phyloP scores from a whole-genome alignment of 2,888 invertebrate genomes.

The Apomyelois bistriatella region DNA sequence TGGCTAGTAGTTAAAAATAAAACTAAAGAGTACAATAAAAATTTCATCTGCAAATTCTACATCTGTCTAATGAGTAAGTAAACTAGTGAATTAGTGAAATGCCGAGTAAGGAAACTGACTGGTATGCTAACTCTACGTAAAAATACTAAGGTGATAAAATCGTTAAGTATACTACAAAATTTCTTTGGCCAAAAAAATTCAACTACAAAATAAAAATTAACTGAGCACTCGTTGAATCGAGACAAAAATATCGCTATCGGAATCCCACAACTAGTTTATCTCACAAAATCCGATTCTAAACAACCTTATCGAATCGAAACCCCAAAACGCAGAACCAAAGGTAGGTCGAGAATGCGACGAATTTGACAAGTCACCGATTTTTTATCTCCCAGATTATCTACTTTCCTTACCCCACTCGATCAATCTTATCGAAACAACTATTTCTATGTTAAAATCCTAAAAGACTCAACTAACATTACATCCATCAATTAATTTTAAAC shows the following conservation, averaged over 20 bases:
- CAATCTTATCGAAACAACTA: slow-evolving; percentile 75
- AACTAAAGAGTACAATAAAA: too few species aligned
- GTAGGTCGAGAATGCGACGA: slow-evolving; percentile 67
- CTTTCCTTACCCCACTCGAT: slow-evolving; percentile 76
- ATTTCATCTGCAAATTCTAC: too few species aligned
- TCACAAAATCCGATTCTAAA: not conserved
- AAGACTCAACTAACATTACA: slow-evolving; percentile 25
- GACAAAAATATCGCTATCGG: not conserved
- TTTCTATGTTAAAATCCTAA: slow-evolving; percentile 34
- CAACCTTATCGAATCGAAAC: slow-evolving; percentile 27
- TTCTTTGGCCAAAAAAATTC: too few species aligned
- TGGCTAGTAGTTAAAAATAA: too few species aligned
- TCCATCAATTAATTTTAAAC: slow-evolving; percentile 21
- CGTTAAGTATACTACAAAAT: too few species aligned
- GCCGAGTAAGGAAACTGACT: too few species aligned
- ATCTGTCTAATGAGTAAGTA: too few species aligned
- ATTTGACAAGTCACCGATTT: slow-evolving; percentile 79
- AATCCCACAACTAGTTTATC: not conserved
- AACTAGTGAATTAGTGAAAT: too few species aligned
- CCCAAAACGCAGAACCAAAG: slow-evolving; percentile 41
- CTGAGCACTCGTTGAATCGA: too few species aligned
- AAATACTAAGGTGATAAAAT: too few species aligned
- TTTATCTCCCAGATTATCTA: slow-evolving; percentile 74
- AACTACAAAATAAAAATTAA: too few species aligned
- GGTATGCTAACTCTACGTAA: too few species aligned